Base-by-base conservation (phyloP, 2,113 vertebrate genomes). In the Leptocoma aspasia region DNA sequence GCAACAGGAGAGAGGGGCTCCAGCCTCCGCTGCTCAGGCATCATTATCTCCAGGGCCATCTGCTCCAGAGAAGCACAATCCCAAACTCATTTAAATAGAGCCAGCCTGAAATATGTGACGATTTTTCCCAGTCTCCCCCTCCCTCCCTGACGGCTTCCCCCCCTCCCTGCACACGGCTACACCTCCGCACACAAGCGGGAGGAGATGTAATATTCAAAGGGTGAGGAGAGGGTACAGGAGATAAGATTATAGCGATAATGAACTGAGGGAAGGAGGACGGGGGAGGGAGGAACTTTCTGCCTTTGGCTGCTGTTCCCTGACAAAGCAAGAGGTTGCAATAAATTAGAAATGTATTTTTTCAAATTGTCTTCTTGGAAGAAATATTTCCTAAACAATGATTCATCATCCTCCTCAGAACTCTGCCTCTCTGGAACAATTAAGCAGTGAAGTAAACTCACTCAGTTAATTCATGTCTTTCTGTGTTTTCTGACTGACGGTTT, bases 31-130 rank as follows among this genome's bases (percentile, higher is more conserved):
- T 97, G 98, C 98, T 98, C 97, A 97, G 98, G 98, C 97, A 97
- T 98, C 98, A 99, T 99, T 99, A 99, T 99, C 98, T 99, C 98
- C 96, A 95, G 97, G 98, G 98, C 99, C 99, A 99, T 99, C 99
- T 99, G 99, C 98, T 98, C 97, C 89, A 77, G 97, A 98, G 98
- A 98, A 98, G 98, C 97, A 97, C 98, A 98, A 98, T 98, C 97
- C 98, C 98, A 96, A 97, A 98, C 98, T 98, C 97, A 97, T 97
- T 97, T 98, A 97, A 98, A 98, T 98, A 97, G 97, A 97, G 96
- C 95, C 95, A 94, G 95, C 86, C 98, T 96, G 96, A 96, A 96
- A 96, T 95, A 92, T 97, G 94, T 92, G 96, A 94, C 54, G 76
- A 96, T 97, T 94, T 75, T 95, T 78, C 93, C 88, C 91, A 96